A percentile compares a stretch with the other conserved stretches of the same genome.
These are phyloP conservation scores for Erebia palarica DNA, from an alignment of 2,888 invertebrate genomes.

Conservation along the genomic window DNA sequence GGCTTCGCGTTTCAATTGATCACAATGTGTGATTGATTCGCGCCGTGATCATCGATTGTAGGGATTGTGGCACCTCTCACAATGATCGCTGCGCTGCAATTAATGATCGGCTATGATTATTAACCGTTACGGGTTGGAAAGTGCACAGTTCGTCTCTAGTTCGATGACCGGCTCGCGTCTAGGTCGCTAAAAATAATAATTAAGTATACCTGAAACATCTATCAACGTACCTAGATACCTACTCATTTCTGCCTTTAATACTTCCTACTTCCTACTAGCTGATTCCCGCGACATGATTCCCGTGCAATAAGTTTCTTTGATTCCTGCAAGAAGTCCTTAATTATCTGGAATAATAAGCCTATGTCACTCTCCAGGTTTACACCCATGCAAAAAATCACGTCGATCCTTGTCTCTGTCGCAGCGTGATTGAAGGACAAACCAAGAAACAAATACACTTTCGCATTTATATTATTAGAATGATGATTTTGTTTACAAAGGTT, in stretches of 20 bases:
- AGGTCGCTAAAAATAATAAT: neutral
- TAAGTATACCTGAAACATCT: neutral
- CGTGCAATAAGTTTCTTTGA: too few species aligned
- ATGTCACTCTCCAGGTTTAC: too few species aligned
- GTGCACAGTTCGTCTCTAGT: slow-evolving; percentile 14
- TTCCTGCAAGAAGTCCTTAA: too few species aligned
- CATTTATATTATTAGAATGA: too few species aligned
- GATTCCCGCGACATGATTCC: too few species aligned
- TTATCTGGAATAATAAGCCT: too few species aligned
- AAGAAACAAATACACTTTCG: too few species aligned
- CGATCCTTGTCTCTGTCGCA: too few species aligned
- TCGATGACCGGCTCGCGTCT: slow-evolving; percentile 17
- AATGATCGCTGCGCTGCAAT: slow-evolving; percentile 27
- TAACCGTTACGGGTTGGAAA: slow-evolving; percentile 29
- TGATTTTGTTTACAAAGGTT: too few species aligned
- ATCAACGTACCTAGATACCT: neutral
- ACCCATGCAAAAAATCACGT: too few species aligned
- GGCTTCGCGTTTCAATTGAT: neutral
- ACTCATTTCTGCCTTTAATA: neutral
- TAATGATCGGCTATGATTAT: slow-evolving; percentile 34
- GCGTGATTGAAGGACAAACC: too few species aligned
- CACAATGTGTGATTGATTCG: slow-evolving; percentile 34
- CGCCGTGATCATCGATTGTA: slow-evolving; percentile 21
- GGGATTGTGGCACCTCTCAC: slow-evolving; percentile 3
- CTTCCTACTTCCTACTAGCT: too few species aligned